phyloP scores from a whole-genome alignment of 2,888 invertebrate genomes.

The Cabera pusaria region DNA sequence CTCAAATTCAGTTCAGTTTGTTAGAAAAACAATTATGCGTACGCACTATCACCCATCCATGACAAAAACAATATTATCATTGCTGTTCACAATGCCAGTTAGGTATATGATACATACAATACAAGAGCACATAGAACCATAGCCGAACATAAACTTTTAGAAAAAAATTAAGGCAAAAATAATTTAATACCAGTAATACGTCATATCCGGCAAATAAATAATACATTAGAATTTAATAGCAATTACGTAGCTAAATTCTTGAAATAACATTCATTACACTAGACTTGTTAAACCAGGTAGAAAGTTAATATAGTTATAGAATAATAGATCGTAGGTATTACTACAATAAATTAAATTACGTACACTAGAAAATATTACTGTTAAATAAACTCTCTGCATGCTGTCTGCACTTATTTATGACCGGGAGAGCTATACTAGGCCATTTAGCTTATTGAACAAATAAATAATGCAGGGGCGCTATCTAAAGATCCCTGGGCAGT shows the following conservation, averaged over 20 bases:
- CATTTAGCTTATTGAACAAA: slow-evolving; percentile 75
- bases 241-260: no score
- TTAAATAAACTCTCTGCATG: slow-evolving; percentile 41
- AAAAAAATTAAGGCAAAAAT: no score
- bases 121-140: no score
- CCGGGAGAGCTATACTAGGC: slow-evolving; percentile 53
- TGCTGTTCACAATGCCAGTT: no score
- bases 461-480: slow-evolving; percentile 75
- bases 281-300: slow-evolving; percentile 6
- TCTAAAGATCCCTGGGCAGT: slow-evolving; percentile 74
- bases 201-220: not conserved
- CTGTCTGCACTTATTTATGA: slow-evolving; percentile 45
- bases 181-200: no score
- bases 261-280: slow-evolving; percentile 2
- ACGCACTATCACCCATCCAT: slow-evolving; percentile 7
- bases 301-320: slow-evolving; percentile 9
- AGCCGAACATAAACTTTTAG: no score
- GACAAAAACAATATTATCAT: not conserved
- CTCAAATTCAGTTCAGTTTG: slow-evolving; percentile 44
- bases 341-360: slow-evolving; percentile 2
- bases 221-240: not conserved
- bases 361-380: slow-evolving; percentile 28
- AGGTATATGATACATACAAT: no score
- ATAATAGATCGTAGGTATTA: slow-evolving; percentile 1
- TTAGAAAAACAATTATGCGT: slow-evolving; percentile 42